Conservation (phyloP, 2,888 invertebrate genomes). For the Phyllotreta striolata region DNA sequence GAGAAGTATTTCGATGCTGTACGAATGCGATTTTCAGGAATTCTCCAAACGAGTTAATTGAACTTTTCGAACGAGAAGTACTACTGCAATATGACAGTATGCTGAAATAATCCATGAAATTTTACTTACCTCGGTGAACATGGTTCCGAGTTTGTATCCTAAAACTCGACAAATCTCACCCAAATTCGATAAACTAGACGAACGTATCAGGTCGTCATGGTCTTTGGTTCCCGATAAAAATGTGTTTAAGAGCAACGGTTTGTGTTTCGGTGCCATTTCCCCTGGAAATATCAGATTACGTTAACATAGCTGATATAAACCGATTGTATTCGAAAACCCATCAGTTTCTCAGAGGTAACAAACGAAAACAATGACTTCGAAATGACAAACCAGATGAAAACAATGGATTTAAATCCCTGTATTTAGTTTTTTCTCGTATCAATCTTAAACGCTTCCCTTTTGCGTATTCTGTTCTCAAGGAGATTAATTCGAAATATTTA, state of each 20-base stretch:
- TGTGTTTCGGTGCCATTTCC: constrained; percentile 75
- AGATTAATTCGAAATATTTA: constrained; percentile 1
- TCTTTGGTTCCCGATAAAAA: constrained; percentile 76
- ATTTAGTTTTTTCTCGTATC: constrained; percentile 4
- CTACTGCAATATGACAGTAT: no score
- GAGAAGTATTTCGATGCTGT: background rate
- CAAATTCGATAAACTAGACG: constrained; percentile 84
- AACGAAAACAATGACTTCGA: background rate
- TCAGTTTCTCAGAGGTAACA: background rate
- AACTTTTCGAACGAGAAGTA: no score
- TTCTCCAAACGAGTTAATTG: background rate
- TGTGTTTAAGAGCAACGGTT: constrained; percentile 73
- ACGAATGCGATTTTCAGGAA: background rate
- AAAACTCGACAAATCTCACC: constrained; percentile 81
- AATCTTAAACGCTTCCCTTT: constrained; percentile 3
- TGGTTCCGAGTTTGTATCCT: constrained; percentile 75
- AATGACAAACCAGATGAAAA: constrained; percentile 2
- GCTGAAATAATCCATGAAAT: background rate
- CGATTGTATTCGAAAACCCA: background rate
- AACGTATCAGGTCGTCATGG: constrained; percentile 74
- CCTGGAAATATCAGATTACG: constrained; percentile 63
- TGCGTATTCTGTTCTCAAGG: background rate
- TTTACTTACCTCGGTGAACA: constrained; percentile 73
- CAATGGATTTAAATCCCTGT: constrained; percentile 1
- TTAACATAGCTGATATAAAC: background rate